Evolutionary conservation across 2,797 vertebrate genomes (phyloP).

Genomic region (Aulostomus chinensis): DNA sequence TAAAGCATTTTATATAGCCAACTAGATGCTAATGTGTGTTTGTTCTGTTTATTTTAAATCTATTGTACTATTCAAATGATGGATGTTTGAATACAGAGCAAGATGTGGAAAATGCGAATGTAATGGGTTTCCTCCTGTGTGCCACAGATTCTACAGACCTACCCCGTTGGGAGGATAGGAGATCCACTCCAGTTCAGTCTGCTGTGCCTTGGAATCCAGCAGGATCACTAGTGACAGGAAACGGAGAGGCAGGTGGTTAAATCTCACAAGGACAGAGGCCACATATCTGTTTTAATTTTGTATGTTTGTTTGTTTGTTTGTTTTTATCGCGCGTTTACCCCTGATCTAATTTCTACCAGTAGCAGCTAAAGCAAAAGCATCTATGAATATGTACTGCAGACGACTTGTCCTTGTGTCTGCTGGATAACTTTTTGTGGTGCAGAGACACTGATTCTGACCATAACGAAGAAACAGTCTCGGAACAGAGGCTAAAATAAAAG

Average conservation of each 20-base stretch:
- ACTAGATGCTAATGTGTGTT: neutral
- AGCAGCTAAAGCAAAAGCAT: constrained; percentile 16
- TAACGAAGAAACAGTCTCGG: too few relatives aligned
- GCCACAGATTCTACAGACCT: constrained; percentile 69
- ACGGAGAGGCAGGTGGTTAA: constrained; percentile 74
- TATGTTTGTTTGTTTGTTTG: too few relatives aligned
- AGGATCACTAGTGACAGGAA: constrained; percentile 90
- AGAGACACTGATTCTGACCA: too few relatives aligned
- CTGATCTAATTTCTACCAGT: constrained; percentile 69
- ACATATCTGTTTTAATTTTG: too few relatives aligned
- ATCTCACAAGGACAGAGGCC: constrained; percentile 49
- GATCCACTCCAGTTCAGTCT: constrained; percentile 99
- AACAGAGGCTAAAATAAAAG: too few relatives aligned
- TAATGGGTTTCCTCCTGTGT: too few relatives aligned
- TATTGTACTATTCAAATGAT: constrained; percentile 17
- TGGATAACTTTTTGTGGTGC: too few relatives aligned
- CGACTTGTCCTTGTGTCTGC: too few relatives aligned
- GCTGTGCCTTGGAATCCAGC: constrained; percentile 99
- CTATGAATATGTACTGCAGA: too few relatives aligned
- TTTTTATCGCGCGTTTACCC: neutral
- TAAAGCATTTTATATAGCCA: neutral
- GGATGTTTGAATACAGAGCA: constrained; percentile 28
- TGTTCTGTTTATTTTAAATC: constrained; percentile 10
- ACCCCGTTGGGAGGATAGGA: constrained; percentile 98
- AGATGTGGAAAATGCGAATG: constrained; percentile 4